Base-by-base conservation (phyloP, 2,113 vertebrate species). In the Numida meleagris region DNA sequence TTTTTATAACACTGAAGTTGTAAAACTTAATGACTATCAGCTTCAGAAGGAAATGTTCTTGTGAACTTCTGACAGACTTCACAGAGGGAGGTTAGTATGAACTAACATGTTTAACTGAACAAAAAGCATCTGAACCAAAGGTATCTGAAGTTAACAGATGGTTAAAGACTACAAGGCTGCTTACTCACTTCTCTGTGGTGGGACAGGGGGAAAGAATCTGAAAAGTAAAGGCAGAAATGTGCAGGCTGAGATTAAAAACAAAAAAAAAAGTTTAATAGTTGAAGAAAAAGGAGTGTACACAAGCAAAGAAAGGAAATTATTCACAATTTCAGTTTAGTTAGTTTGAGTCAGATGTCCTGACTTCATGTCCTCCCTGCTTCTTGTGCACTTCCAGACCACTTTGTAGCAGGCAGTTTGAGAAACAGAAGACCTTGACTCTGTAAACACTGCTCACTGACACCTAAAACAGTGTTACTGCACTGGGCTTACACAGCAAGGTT, bases 1-100 rank as follows among this genome's bases (percentile, higher is more conserved):
- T 75, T 45, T 87, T 92, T 65, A 79, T 86, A 94, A 93, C 94
- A 57, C 29, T 84, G 72, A 75, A 90, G 65, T 91, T 91, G 70
- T 87, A 87, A 85, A 92, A 68, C 17, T 59, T 90, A 62, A 89
- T 85, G 27, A 89, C n/a, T n/a, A n/a, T 20, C 75, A 55, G 57
- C 46, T 82, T 89, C 70, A 63, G 66, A 94, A 92, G 23, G 21
- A 81, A 95, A 59, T 1, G 1, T 67, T 82, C 27, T 77, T 55
- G 62, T 78, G 57, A 87, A 75, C 27, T 81, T 79, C n/a, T 86
- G n/a, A 90, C 79, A 81, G 50, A 88, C 45, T 66, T 88, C 86
- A 55, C 43, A 73, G 33, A 24, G 40, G 45, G 4, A 66, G 43
- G 17, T n/a, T 27, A 73, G 10, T 17, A 72, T 51, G 25, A 95